Evolutionary conservation across 2,113 vertebrate genomes (phyloP).

Genomic region (Chauna torquata): DNA sequence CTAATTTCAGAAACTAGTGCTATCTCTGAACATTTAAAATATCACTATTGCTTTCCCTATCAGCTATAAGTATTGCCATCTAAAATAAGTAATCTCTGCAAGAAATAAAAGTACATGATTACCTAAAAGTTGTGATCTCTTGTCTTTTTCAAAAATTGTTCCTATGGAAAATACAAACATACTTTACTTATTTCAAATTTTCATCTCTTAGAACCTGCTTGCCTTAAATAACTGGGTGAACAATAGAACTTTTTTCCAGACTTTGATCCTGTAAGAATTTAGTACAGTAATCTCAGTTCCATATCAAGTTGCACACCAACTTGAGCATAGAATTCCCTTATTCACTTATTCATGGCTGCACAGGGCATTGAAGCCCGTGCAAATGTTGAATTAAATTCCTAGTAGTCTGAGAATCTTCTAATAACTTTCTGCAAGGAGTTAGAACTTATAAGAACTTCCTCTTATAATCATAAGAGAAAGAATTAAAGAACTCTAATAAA

Average conservation of each 20-base stretch:
- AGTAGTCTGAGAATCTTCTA: neutral
- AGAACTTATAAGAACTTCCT: no score
- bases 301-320: neutral
- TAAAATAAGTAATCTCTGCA: neutral
- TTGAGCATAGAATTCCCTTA: neutral
- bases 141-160: neutral
- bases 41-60: neutral
- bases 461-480: neutral
- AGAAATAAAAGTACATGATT: neutral
- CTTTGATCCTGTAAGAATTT: neutral
- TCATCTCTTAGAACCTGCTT: neutral
- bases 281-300: neutral
- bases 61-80: neutral
- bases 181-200: neutral
- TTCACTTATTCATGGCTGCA: neutral
- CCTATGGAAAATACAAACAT: neutral
- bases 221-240: neutral
- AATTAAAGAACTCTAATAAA: neutral
- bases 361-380: neutral
- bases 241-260: neutral
- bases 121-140: neutral
- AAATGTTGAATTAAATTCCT: neutral
- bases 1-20: neutral
- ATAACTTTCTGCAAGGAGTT: neutral
- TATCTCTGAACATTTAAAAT: neutral